These are phyloP conservation scores for Poeciliopsis turneri DNA, from an alignment of 2,797 vertebrate genomes.

Conservation along the genomic window DNA sequence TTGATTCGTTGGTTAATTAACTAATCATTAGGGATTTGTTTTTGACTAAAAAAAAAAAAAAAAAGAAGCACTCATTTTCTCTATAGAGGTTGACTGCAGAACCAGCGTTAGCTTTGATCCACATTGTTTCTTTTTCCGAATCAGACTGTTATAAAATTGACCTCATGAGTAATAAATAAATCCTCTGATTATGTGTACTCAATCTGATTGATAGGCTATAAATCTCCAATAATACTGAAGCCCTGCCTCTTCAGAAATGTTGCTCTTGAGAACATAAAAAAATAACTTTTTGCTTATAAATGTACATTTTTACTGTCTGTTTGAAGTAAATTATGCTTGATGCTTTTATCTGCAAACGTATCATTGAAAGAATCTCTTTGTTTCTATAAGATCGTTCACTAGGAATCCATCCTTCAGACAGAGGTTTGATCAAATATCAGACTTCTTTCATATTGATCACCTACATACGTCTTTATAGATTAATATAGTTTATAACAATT, in stretches of 20 bases:
- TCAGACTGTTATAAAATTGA: not conserved
- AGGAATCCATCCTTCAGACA: not conserved
- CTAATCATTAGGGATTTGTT: no score
- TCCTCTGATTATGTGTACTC: not conserved
- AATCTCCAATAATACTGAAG: not conserved
- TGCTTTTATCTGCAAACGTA: not conserved
- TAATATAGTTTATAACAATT: not conserved
- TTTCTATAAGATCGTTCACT: not conserved
- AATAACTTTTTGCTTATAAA: not conserved
- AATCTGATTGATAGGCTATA: not conserved
- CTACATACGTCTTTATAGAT: not conserved
- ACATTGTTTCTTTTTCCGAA: not conserved
- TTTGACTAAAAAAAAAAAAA: no score
- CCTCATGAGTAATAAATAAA: not conserved
- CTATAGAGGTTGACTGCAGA: not conserved
- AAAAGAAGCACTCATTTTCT: not conserved
- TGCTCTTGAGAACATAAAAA: not conserved
- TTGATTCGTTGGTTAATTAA: no score
- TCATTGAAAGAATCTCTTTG: not conserved
- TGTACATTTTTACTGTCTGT: not conserved
- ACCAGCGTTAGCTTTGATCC: not conserved
- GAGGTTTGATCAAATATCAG: not conserved
- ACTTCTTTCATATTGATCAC: not conserved
- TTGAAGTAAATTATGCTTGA: not conserved
- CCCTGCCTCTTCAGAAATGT: not conserved